Conservation (phyloP, 2,888 invertebrate genomes). For the Teleiodes luculella region DNA sequence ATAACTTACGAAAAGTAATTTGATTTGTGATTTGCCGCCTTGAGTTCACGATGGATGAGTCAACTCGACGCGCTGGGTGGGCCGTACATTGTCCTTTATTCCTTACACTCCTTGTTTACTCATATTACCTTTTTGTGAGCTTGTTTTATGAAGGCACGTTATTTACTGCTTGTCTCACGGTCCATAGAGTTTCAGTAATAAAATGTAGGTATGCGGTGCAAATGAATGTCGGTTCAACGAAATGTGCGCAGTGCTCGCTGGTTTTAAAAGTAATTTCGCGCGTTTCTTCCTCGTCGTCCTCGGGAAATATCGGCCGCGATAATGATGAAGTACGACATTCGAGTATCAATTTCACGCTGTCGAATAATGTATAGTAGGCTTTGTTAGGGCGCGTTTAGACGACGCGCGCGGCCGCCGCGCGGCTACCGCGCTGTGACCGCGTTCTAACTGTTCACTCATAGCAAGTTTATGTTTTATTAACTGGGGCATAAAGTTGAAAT, state of each 20-base stretch:
- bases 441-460: no score
- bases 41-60: conserved; percentile 7
- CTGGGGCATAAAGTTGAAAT: no score
- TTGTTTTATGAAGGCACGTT: neutral
- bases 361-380: conserved; percentile 29
- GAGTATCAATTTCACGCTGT: conserved; percentile 52
- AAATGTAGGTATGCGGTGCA: neutral
- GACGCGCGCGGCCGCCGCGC: no score
- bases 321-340: conserved; percentile 13
- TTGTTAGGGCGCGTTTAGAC: conserved; percentile 22
- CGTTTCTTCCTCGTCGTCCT: conserved; percentile 2
- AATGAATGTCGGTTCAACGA: conserved; percentile 1
- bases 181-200: neutral
- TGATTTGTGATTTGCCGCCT: conserved; percentile 5
- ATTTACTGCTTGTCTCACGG: conserved; percentile 2
- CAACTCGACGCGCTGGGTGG: conserved; percentile 1
- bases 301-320: conserved; percentile 16
- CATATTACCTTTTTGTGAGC: conserved; percentile 7
- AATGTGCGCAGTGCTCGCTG: neutral
- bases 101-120: conserved; percentile 1
- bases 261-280: conserved; percentile 10
- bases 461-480: no score
- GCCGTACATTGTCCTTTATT: conserved; percentile 7
- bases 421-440: no score
- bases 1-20: neutral